A percentile compares a stretch with the other conserved stretches of the same genome.
phyloP scores from a whole-genome alignment of 2,888 invertebrate genomes.

The Drosophila subsilvestris region DNA sequence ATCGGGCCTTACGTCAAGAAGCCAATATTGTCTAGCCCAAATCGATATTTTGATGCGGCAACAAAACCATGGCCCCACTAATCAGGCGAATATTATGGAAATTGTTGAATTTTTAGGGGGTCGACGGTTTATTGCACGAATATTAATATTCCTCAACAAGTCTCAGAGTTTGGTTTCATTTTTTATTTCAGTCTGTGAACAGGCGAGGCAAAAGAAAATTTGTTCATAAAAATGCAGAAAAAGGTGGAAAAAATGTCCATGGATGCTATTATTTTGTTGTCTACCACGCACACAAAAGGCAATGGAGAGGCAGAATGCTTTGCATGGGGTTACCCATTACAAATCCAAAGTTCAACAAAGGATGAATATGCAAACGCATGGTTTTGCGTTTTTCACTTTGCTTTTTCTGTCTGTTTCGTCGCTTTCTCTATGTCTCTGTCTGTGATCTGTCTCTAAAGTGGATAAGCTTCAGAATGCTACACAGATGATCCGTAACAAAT shows the following conservation, averaged over 20 bases:
- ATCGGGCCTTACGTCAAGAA: neutral
- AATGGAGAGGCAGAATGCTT: neutral
- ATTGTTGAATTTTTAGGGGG: neutral
- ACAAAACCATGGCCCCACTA: neutral
- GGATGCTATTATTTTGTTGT: neutral
- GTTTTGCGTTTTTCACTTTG: neutral
- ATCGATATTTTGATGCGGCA: neutral
- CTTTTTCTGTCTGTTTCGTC: neutral
- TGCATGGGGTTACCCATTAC: neutral
- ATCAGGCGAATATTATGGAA: conserved; percentile 1
- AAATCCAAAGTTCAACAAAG: neutral
- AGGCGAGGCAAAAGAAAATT: neutral
- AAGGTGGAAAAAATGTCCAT: neutral
- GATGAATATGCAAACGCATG: neutral
- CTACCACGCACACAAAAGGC: neutral
- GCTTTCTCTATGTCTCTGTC: neutral
- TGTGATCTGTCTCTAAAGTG: neutral
- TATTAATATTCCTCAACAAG: neutral
- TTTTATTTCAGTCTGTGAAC: neutral
- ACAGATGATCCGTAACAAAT: neutral
- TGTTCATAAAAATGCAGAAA: neutral
- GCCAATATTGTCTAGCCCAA: neutral
- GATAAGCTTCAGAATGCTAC: neutral
- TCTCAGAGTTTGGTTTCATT: neutral
- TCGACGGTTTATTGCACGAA: neutral